phyloP scores from a whole-genome alignment of 2,797 vertebrate genomes.

The Cyclura pinguis region DNA sequence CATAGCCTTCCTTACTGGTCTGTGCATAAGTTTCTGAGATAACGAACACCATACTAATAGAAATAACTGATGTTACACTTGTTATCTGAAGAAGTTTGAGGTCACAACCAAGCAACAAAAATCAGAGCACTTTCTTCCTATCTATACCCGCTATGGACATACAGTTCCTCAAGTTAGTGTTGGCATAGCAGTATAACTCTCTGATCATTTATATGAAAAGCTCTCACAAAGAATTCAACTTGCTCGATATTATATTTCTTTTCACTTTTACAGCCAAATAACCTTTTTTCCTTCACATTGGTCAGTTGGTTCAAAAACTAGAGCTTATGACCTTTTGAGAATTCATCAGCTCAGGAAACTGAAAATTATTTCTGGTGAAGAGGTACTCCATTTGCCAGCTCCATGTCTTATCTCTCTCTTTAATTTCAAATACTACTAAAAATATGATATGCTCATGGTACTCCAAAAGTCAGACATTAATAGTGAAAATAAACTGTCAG shows the following conservation, averaged over 20 bases:
- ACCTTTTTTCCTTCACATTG: neutral
- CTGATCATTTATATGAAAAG: conserved; percentile 12
- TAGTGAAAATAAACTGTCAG: neutral
- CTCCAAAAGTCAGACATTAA: neutral
- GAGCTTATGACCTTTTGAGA: conserved; percentile 9
- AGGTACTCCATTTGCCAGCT: neutral
- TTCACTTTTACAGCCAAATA: neutral
- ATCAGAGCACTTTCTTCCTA: neutral
- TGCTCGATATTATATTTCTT: conserved; percentile 5
- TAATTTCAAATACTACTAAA: neutral
- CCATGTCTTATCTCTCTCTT: neutral
- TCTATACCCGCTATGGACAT: neutral
- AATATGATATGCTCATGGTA: neutral
- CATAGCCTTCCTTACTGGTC: neutral
- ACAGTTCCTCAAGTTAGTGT: neutral
- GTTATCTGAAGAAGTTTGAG: neutral
- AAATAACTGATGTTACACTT: neutral
- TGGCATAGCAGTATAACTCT: neutral
- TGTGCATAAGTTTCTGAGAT: neutral
- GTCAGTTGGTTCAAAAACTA: neutral
- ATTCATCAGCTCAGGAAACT: neutral
- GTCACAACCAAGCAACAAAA: neutral
- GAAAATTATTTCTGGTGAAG: neutral
- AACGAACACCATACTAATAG: neutral
- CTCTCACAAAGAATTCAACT: neutral